Percentiles rank a stretch among this genome's conserved stretches.
These are phyloP conservation scores for Lacerta viridis DNA, from an alignment of 2,797 vertebrate genomes.

Conservation along the genomic window DNA sequence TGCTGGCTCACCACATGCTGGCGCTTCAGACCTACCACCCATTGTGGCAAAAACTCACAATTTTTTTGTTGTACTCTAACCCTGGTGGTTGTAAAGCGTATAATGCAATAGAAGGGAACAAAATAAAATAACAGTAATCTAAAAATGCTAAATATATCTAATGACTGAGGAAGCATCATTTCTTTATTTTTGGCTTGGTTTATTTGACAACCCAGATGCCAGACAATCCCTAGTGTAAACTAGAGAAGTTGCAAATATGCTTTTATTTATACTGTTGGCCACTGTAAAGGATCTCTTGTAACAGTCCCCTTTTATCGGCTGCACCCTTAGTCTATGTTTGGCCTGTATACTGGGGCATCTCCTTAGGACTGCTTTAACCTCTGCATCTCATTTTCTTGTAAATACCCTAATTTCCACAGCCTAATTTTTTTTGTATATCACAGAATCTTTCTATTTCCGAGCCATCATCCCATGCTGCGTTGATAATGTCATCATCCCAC, in stretches of 20 bases:
- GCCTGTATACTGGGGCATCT: background rate
- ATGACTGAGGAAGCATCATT: too few species aligned
- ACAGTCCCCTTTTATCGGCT: background rate
- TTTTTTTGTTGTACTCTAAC: background rate
- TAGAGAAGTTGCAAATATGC: background rate
- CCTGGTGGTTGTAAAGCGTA: background rate
- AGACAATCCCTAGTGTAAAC: background rate
- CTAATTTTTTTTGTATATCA: background rate
- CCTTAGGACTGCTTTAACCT: background rate
- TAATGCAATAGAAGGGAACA: background rate
- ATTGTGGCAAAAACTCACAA: background rate
- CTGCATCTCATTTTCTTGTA: background rate
- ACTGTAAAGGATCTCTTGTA: background rate
- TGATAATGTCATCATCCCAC: background rate
- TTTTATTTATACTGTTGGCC: background rate
- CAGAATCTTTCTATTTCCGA: background rate
- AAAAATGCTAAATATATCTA: background rate
- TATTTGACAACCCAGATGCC: background rate
- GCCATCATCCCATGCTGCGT: rapidly evolving
- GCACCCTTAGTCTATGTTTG: background rate
- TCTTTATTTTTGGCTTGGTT: background rate
- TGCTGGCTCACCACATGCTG: background rate
- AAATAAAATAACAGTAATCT: background rate
- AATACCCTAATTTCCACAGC: background rate
- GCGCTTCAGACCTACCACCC: background rate